Evolutionary conservation across 1,140 invertebrate genomes (phyloP).

Genomic region (Euborellia annulipes): DNA sequence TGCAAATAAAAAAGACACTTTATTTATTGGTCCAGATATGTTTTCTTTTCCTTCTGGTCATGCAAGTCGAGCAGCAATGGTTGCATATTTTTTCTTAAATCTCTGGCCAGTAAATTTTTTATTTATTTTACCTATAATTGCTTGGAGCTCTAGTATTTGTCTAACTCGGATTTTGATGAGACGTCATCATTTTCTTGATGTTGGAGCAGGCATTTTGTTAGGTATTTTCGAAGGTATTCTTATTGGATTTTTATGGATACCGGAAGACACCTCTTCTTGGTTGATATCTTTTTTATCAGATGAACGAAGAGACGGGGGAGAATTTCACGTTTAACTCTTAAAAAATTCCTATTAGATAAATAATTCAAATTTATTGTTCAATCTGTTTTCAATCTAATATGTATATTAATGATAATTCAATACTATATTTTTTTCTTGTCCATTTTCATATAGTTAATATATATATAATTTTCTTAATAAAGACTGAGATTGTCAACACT

Average conservation of each 20-base stretch:
- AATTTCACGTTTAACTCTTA: conserved; percentile 38
- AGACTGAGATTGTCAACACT: too few species aligned
- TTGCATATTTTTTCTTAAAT: conserved; percentile 50
- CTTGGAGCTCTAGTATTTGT: conserved; percentile 59
- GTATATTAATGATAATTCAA: too few species aligned
- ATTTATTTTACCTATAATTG: conserved; percentile 33
- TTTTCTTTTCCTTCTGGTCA: conserved; percentile 96
- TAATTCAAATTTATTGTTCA: too few species aligned
- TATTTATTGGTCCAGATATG: conserved; percentile 56
- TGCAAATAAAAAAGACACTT: conserved; percentile 43
- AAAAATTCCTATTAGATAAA: too few species aligned
- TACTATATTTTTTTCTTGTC: too few species aligned
- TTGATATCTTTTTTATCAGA: conserved; percentile 36
- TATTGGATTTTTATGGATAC: conserved; percentile 50
- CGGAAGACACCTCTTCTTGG: conserved; percentile 29
- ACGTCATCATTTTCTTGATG: conserved; percentile 78
- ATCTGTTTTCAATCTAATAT: too few species aligned
- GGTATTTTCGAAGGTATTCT: conserved; percentile 59
- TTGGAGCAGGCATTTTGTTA: conserved; percentile 53
- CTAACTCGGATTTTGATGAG: conserved; percentile 63
- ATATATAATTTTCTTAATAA: too few species aligned
- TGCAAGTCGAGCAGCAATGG: conserved; percentile 64
- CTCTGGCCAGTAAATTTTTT: conserved; percentile 28
- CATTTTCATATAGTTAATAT: too few species aligned
- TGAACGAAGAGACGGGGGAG: conserved; percentile 36